Evolutionary conservation across 2,797 vertebrate genomes (phyloP).

Genomic region (Bradypodion ventrale): DNA sequence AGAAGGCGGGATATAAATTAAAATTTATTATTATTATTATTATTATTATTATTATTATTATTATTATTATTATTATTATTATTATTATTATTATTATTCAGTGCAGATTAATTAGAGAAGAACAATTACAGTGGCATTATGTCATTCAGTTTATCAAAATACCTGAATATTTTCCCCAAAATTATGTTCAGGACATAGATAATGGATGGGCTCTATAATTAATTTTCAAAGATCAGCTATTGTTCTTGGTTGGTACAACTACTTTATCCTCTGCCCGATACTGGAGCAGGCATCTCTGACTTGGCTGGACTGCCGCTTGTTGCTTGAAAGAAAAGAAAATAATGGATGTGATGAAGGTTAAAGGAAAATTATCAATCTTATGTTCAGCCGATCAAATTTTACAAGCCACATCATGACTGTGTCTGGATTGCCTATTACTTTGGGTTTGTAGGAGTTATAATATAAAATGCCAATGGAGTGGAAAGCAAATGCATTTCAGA

Average conservation of each 20-base stretch:
- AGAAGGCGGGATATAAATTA: too few species aligned
- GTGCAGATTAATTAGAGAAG: neutral
- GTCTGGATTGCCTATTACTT: slow-evolving; percentile 10
- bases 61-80: too few species aligned
- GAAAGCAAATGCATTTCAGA: slow-evolving; percentile 47
- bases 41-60: too few species aligned
- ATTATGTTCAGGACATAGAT: neutral
- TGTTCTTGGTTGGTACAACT: neutral
- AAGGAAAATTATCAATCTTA: slow-evolving; percentile 26
- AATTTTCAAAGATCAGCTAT: neutral
- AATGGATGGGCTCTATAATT: neutral
- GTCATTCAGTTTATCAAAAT: neutral
- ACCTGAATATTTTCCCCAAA: neutral
- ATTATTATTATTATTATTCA: too few species aligned
- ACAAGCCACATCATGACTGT: neutral
- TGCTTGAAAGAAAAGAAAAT: neutral
- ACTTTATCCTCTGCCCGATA: neutral
- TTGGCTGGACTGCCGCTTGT: neutral
- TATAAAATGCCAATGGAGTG: slow-evolving; percentile 11
- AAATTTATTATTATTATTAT: too few species aligned
- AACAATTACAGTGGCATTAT: neutral
- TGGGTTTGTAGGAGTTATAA: slow-evolving; percentile 18
- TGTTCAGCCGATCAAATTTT: slow-evolving; percentile 20
- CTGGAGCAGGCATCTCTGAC: neutral
- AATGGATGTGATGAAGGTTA: slow-evolving; percentile 33